Percentiles rank a stretch among this genome's conserved stretches.
Evolutionary conservation across 2,888 invertebrate genomes (phyloP).

Genomic region (Axea sp.): DNA sequence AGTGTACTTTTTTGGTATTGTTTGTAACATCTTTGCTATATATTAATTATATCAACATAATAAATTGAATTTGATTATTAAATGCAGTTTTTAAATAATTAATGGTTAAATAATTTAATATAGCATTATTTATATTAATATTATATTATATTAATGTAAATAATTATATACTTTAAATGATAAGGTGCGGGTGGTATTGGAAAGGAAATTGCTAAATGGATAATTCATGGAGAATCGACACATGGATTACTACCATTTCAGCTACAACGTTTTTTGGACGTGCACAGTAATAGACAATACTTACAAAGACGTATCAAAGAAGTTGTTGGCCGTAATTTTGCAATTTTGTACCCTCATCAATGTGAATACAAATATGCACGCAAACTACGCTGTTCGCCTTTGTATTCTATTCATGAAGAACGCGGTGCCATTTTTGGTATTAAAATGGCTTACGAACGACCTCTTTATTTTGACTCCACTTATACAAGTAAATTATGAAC

Average conservation of each 20-base stretch:
- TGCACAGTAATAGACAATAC: slow-evolving; percentile 84
- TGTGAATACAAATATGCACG: slow-evolving; percentile 83
- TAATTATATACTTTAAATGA: too few species aligned
- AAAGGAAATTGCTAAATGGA: slow-evolving; percentile 85
- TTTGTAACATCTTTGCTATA: too few species aligned
- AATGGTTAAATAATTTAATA: too few species aligned
- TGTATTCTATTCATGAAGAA: slow-evolving; percentile 84
- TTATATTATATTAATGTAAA: too few species aligned
- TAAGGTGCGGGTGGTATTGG: slow-evolving; percentile 86
- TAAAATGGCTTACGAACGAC: slow-evolving; percentile 86
- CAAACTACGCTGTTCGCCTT: slow-evolving; percentile 84
- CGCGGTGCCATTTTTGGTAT: slow-evolving; percentile 85
- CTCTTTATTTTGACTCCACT: slow-evolving; percentile 84
- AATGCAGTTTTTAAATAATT: too few species aligned
- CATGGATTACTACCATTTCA: slow-evolving; percentile 83
- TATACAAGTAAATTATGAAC: slow-evolving; percentile 78
- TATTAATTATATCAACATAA: too few species aligned
- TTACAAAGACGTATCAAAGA: slow-evolving; percentile 84
- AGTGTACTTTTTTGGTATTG: too few species aligned
- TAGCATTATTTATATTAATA: too few species aligned
- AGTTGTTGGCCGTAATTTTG: slow-evolving; percentile 84
- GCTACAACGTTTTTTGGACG: slow-evolving; percentile 84
- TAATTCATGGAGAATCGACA: slow-evolving; percentile 83
- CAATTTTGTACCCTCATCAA: slow-evolving; percentile 82
- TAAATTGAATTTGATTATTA: too few species aligned